Evolutionary conservation across 2,113 vertebrate genomes (phyloP).

Genomic region (Tetrax tetrax): DNA sequence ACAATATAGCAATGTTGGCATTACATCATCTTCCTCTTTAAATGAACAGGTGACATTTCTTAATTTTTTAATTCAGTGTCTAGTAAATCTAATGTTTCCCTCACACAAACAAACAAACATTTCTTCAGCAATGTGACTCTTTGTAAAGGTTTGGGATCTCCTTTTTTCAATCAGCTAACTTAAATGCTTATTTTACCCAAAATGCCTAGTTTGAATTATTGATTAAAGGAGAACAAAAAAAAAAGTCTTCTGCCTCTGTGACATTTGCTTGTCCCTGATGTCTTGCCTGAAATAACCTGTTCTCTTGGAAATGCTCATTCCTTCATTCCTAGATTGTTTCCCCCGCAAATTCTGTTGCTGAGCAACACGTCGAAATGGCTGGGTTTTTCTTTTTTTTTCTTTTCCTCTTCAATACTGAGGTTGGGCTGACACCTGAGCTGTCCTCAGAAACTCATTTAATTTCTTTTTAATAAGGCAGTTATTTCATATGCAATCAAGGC

Average conservation of each 20-base stretch:
- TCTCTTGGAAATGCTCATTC: conserved; percentile 64
- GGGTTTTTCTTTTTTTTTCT: background rate
- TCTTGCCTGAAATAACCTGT: conserved; percentile 59
- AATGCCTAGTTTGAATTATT: conserved; percentile 61
- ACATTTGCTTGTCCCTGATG: conserved; percentile 55
- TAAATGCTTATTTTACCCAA: conserved; percentile 14
- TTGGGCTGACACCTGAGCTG: conserved; percentile 63
- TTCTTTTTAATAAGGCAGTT: conserved; percentile 67
- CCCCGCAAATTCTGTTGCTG: conserved; percentile 67
- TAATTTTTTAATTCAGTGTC: conserved; percentile 23
- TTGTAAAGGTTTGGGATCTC: conserved; percentile 53
- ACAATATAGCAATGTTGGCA: conserved; percentile 49
- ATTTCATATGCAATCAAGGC: conserved; percentile 59
- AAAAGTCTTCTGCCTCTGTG: background rate
- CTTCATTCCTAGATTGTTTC: conserved; percentile 61
- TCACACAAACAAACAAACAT: conserved; percentile 45
- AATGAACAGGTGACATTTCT: conserved; percentile 29
- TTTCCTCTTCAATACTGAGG: conserved; percentile 2
- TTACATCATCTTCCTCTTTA: conserved; percentile 56
- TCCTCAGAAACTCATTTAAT: conserved; percentile 52
- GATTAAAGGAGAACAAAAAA: conserved; percentile 30
- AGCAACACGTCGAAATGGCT: conserved; percentile 56
- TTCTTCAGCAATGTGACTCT: conserved; percentile 17
- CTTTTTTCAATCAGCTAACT: conserved; percentile 10
- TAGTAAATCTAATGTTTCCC: conserved; percentile 35